Percentiles rank a stretch among this genome's conserved stretches.
Evolutionary conservation across 1,140 invertebrate species (phyloP).

Genomic region (Sipha flava): DNA sequence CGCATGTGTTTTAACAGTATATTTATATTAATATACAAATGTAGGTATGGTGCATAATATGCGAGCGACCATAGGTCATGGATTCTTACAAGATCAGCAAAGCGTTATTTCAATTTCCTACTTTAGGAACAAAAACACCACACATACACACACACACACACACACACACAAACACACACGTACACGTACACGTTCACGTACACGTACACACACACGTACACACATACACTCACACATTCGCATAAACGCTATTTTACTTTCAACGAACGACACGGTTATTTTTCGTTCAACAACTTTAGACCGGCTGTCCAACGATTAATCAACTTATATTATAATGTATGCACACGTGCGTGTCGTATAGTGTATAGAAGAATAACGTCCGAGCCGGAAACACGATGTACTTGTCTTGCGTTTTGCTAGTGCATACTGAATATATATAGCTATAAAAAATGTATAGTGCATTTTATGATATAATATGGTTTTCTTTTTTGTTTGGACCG

Average conservation of each 20-base stretch:
- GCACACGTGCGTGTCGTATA: background rate
- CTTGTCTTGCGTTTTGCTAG: background rate
- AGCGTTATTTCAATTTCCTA: background rate
- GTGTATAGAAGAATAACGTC: background rate
- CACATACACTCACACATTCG: background rate
- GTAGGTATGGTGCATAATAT: too few species aligned
- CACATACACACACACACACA: background rate
- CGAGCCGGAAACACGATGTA: background rate
- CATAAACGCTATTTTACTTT: background rate
- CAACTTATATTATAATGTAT: background rate
- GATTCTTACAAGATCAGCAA: background rate
- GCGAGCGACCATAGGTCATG: slow-evolving; percentile 27
- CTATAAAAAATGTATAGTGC: too few species aligned
- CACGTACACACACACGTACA: background rate
- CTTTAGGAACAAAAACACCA: background rate
- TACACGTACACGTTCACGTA: background rate
- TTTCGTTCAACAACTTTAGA: background rate
- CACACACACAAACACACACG: background rate
- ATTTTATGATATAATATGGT: too few species aligned
- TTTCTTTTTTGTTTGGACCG: too few species aligned
- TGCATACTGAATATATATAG: too few species aligned
- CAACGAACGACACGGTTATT: background rate
- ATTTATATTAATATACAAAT: too few species aligned
- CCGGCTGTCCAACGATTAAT: background rate
- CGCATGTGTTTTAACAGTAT: too few species aligned